Evolutionary conservation across 2,888 invertebrate genomes (phyloP), one percentile per base, ranked within the genome.

Genomic region (Zaprionus obscuricornis): DNA sequence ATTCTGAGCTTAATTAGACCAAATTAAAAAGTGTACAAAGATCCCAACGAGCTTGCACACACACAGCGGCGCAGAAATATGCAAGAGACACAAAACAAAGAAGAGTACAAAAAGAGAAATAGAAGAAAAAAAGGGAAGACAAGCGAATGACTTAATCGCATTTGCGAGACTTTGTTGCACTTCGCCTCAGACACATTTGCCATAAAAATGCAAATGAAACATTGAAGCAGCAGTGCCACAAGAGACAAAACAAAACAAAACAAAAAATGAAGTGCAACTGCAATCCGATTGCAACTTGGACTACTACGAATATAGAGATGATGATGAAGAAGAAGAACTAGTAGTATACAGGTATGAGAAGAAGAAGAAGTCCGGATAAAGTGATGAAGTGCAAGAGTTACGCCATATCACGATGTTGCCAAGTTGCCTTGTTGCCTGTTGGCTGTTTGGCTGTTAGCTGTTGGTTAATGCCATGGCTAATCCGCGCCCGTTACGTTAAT

Each of bases 141-240:
- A 69, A 45, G 39, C 67, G 70, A 85, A 82, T 85, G 83, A 75
- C 83, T 81, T 81, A 78, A 81, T 82, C 83, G 83, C 79, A 73
- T 82, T 82, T 71, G 65, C 50, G 63, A 57, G 74, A 81, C 83
- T 78, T 74, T 78, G 82, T 85, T 81, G 68, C 67, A 60, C 29
- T n/a, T 55, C 59, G 60, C 58, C 40, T 24, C 76, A 58, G 70
- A 70, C 73, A n/a, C n/a, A 45, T 63, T 77, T 58, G 67, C 78
- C 70, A 70, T 85, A 84, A 79, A 85, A 85, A 81, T 81, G 81
- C 79, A 85, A 85, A 82, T 82, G 85, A 73, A 84, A 82, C 59
- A 64, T 49, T 66, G 60, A 66, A 66, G 45, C 46, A 47, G 39
- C 29, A 37, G n/a, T n/a, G n/a, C n/a, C n/a, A n/a, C n/a, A n/a